These are phyloP conservation scores for Thymallus thymallus DNA, from an alignment of 2,113 vertebrate genomes.

Conservation along the genomic window DNA sequence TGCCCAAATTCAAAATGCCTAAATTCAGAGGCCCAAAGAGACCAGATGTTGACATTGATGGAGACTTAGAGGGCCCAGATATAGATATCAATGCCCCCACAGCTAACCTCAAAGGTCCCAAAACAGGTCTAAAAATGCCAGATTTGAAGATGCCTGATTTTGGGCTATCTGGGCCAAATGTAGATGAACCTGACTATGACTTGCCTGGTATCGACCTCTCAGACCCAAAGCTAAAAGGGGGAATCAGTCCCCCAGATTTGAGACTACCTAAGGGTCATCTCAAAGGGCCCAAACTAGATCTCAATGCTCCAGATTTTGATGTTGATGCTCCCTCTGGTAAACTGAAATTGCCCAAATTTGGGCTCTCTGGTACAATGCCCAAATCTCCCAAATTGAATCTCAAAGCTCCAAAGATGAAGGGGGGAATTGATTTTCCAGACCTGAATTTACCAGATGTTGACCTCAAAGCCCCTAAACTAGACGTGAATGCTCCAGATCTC, in stretches of 20 bases:
- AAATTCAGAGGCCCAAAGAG: too few species aligned
- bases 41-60: background rate
- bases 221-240: constrained; percentile 2
- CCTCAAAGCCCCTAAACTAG: constrained; percentile 31
- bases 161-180: too few species aligned
- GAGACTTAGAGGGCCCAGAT: too few species aligned
- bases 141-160: too few species aligned
- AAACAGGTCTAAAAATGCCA: too few species aligned
- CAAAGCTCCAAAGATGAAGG: too few species aligned
- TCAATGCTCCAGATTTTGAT: constrained; percentile 12
- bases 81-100: too few species aligned
- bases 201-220: constrained; percentile 8
- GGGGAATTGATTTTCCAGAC: background rate
- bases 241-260: constrained; percentile 4
- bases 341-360: constrained; percentile 35
- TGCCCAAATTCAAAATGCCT: too few species aligned
- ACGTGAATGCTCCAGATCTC: constrained; percentile 35
- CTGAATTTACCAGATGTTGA: constrained; percentile 35
- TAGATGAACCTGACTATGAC: constrained; percentile 8
- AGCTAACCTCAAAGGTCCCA: too few species aligned
- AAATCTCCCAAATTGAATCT: background rate
- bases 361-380: constrained; percentile 28
- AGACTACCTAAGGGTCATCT: background rate
- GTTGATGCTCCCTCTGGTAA: constrained; percentile 8
- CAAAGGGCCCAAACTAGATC: constrained; percentile 7